Evolutionary conservation across 2,113 vertebrate genomes (phyloP).

Genomic region (Aphelocoma coerulescens): DNA sequence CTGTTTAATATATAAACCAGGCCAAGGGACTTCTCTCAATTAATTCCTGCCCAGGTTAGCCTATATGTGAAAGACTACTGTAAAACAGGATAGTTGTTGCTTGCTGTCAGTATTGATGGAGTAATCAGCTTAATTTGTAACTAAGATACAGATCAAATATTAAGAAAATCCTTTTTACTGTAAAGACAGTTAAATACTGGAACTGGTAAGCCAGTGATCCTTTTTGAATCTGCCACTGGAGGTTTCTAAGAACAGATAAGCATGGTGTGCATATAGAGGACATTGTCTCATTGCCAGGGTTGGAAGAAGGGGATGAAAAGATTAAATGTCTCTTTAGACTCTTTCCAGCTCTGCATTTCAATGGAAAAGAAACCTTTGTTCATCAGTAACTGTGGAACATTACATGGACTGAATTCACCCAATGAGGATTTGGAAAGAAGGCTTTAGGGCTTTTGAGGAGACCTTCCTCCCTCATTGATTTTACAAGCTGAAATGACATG

Average conservation of each 20-base stretch:
- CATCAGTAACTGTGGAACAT: background rate
- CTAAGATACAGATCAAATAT: conserved; percentile 18
- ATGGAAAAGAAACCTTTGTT: background rate
- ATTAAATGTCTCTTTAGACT: background rate
- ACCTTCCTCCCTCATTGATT: background rate
- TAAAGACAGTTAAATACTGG: background rate
- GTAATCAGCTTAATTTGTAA: conserved; percentile 16
- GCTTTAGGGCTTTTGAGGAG: background rate
- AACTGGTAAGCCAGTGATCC: background rate
- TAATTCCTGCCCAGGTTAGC: background rate
- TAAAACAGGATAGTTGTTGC: background rate
- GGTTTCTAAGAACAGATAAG: background rate
- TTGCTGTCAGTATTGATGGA: background rate
- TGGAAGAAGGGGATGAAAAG: conserved; percentile 3
- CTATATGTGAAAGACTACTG: background rate
- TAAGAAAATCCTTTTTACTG: conserved; percentile 8
- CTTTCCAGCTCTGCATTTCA: background rate
- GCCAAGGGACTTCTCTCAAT: background rate
- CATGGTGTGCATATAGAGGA: background rate
- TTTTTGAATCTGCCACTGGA: background rate
- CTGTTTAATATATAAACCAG: background rate
- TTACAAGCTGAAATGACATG: background rate
- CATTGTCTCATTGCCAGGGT: background rate
- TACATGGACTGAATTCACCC: background rate
- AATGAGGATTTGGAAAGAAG: background rate